A percentile compares a stretch with the other conserved stretches of the same genome.
phyloP scores from a whole-genome alignment of 2,113 vertebrate genomes.

The Cyrtonyx montezumae region DNA sequence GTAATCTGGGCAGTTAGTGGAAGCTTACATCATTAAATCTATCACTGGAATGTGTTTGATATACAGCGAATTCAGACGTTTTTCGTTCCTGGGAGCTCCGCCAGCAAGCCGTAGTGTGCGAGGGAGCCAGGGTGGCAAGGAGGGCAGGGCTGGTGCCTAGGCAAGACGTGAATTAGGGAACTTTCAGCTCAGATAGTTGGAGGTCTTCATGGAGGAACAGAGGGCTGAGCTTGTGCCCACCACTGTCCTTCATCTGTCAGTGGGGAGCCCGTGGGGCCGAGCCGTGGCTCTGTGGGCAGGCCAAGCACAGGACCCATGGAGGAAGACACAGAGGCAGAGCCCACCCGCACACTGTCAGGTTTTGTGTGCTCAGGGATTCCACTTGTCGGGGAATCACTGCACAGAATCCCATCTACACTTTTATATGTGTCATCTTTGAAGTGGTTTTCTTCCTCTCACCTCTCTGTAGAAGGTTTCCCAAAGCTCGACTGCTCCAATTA shows the following conservation, averaged over 20 bases:
- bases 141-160: not conserved
- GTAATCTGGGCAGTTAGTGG: not conserved
- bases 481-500: not conserved
- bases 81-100: not conserved
- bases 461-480: not conserved
- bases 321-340: not conserved
- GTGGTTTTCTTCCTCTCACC: not conserved
- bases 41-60: not conserved
- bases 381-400: not conserved
- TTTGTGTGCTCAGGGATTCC: not conserved
- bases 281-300: not conserved
- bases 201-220: not conserved
- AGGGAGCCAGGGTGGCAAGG: accelerated
- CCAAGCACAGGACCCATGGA: accelerated
- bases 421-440: not conserved
- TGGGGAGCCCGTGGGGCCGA: accelerated
- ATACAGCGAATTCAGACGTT: not conserved
- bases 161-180: not conserved
- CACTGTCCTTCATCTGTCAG: accelerated
- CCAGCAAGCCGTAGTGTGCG: not conserved
- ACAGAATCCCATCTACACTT: not conserved
- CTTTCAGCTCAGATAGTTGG: not conserved
- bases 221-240: not conserved
- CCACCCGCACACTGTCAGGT: not conserved
- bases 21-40: not conserved